Evolutionary conservation across 2,113 vertebrate genomes (phyloP).

Genomic region (Strix uralensis): DNA sequence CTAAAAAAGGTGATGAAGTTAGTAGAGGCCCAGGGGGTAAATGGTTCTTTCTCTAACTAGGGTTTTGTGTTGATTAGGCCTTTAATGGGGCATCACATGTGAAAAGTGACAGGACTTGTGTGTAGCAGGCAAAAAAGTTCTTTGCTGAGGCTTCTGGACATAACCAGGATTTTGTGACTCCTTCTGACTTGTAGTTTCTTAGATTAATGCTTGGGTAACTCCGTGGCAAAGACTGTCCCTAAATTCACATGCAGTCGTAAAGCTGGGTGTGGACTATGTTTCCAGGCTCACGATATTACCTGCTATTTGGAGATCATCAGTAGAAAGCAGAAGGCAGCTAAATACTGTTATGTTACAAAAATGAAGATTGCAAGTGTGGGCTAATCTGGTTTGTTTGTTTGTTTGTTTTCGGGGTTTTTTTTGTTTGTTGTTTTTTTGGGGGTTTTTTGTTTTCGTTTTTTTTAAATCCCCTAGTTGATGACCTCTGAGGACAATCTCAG

Average conservation of each 20-base stretch:
- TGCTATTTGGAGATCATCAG: neutral
- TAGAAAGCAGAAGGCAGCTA: neutral
- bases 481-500: neutral
- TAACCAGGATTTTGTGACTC: neutral
- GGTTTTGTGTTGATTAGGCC: neutral
- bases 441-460: no score
- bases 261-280: neutral
- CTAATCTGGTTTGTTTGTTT: neutral
- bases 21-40: neutral
- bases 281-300: neutral
- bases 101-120: neutral
- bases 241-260: neutral
- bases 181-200: neutral
- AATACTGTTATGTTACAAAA: neutral
- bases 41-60: neutral
- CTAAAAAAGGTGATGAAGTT: neutral
- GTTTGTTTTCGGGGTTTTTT: no score
- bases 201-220: neutral
- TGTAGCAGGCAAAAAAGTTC: neutral
- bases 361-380: accelerated
- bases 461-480: neutral
- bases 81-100: neutral
- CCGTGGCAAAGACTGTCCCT: neutral
- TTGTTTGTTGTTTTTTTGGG: no score
- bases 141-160: neutral